These are phyloP conservation scores for Coregonus sp. DNA, from an alignment of 2,797 vertebrate genomes.

Conservation along the genomic window DNA sequence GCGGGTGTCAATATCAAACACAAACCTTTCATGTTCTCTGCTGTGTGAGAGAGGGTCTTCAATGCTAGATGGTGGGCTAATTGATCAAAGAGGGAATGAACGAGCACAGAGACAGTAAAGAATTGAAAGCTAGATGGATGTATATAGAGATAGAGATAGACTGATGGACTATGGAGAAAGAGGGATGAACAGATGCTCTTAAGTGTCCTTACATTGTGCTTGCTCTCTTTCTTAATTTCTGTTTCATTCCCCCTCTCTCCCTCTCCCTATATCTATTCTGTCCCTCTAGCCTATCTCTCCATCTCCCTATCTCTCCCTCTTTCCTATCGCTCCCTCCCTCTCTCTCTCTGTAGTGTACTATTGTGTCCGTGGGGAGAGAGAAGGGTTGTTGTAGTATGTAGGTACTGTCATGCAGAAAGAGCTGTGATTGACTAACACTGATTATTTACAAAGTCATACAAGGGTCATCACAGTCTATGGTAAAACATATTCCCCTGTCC, in stretches of 20 bases:
- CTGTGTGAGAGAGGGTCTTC: conserved; percentile 24
- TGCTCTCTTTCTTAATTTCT: too few relatives aligned
- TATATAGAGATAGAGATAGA: neutral
- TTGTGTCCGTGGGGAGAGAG: neutral
- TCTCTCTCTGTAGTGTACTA: neutral
- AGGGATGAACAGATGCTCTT: too few relatives aligned
- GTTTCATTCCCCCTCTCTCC: neutral
- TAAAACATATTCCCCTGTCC: neutral
- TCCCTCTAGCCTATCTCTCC: neutral
- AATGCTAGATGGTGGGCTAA: neutral
- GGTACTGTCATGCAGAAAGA: conserved; percentile 5
- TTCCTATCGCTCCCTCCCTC: neutral
- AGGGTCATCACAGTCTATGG: neutral
- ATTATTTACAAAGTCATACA: conserved; percentile 12
- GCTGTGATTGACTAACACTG: conserved; percentile 11
- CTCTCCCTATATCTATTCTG: neutral
- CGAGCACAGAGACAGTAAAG: neutral
- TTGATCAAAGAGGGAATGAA: neutral
- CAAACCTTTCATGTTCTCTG: conserved; percentile 43
- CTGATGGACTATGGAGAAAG: neutral
- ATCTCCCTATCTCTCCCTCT: neutral
- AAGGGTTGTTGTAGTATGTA: neutral
- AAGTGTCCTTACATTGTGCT: too few relatives aligned
- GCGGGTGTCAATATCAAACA: conserved; percentile 51
- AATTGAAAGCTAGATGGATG: neutral